phyloP scores from a whole-genome alignment of 2,797 vertebrate genomes.

The Acipenser transmontanus region DNA sequence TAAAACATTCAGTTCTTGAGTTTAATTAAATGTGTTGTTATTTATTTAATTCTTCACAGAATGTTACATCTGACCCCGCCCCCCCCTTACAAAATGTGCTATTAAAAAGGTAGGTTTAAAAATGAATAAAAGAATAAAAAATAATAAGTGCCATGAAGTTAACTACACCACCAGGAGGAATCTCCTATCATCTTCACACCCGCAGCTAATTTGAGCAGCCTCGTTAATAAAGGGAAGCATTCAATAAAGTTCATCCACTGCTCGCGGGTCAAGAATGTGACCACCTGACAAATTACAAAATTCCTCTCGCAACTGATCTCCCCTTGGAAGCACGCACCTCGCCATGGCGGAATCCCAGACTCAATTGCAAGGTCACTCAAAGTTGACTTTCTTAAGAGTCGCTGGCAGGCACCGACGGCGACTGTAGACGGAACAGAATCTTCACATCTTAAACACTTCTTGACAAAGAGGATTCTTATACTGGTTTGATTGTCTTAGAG shows the following conservation, averaged over 20 bases:
- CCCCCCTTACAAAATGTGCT: too few relatives aligned
- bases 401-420: slow-evolving; percentile 29
- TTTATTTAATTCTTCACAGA: too few relatives aligned
- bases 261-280: slow-evolving; percentile 66
- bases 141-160: too few relatives aligned
- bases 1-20: too few relatives aligned
- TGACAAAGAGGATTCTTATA: slow-evolving; percentile 46
- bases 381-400: slow-evolving; percentile 84
- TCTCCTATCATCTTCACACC: slow-evolving; percentile 34
- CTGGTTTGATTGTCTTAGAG: slow-evolving; percentile 20
- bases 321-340: slow-evolving; percentile 56
- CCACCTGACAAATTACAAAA: slow-evolving; percentile 52
- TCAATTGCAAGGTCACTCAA: slow-evolving; percentile 66
- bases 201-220: not conserved
- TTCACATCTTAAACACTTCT: slow-evolving; percentile 66
- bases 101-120: too few relatives aligned
- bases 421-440: slow-evolving; percentile 63
- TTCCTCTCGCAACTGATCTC: slow-evolving; percentile 54
- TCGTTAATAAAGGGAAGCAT: slow-evolving; percentile 52
- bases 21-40: too few relatives aligned
- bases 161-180: slow-evolving; percentile 59
- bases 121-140: too few relatives aligned
- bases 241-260: slow-evolving; percentile 63
- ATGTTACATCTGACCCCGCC: too few relatives aligned
- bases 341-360: slow-evolving; percentile 59